Evolutionary conservation across 23 tunicate genomes (phyloP), one percentile per base, ranked within the genome.

Genomic region (Styela clava): DNA sequence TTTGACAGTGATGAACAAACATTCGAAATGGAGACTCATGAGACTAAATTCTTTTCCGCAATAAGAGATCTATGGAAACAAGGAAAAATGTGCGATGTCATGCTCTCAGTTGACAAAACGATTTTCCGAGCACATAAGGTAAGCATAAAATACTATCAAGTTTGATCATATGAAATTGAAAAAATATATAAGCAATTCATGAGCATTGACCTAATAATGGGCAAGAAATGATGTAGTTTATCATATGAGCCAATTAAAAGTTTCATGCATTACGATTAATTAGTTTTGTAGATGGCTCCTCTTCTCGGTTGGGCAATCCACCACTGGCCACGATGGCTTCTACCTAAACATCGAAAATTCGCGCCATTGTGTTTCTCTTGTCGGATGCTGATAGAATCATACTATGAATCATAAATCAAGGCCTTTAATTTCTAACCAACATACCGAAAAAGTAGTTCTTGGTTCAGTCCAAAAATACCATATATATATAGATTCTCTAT

Each of bases 101-200:
- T 64, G 27, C 32, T 89, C 22, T 69, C 63, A 26, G 86, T 85
- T 35, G 89, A 86, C 22, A 89, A 81, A 33, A 80, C 84, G 20
- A 35, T 74, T 12, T 80, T 89, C 31, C 68, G 82, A 85, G 95
- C 86, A 3, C 95, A 89, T 52, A 89, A 85, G 79, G 95, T 85
- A 52, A 44, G 61, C 35, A 44, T 19, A 61, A 19, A 61, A 61
- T 61, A 61, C 64, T 21, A 61, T 61, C 20, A 19, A 61, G 64
- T 21, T 61, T 61, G 21, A 19, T 19, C 21, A 21, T 61, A 21
- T 61, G 20, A 21, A 61, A 61, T 61, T 61, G 19, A 21, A 19
- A 61, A n/a, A n/a, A n/a, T n/a, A n/a, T n/a, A n/a, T n/a, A n/a
- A n/a, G n/a, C n/a, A n/a, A n/a, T n/a, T n/a, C n/a, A n/a, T n/a